Percentiles rank a stretch among this genome's conserved stretches.
Evolutionary conservation across 2,888 invertebrate species (phyloP).

Genomic region (Oscheius sp.): DNA sequence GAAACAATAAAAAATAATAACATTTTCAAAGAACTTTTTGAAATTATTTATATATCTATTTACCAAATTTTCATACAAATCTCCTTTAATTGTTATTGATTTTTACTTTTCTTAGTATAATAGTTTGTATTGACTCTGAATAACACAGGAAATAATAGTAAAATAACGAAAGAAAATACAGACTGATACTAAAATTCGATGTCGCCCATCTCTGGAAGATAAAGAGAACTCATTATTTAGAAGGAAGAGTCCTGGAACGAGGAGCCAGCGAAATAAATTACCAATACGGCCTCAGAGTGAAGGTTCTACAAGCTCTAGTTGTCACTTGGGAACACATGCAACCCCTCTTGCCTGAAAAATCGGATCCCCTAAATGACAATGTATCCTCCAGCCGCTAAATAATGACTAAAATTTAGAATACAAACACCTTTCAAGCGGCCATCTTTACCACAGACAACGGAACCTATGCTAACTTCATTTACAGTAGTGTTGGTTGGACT

Average conservation of each 20-base stretch:
- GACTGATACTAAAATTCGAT: too few species aligned
- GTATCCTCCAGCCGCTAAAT: not conserved
- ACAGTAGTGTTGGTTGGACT: conserved; percentile 70
- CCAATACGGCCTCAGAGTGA: conserved; percentile 66
- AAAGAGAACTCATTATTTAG: conserved; percentile 36
- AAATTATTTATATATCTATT: too few species aligned
- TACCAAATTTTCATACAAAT: too few species aligned
- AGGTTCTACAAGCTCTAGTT: conserved; percentile 48
- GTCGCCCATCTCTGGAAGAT: too few species aligned
- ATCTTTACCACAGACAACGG: conserved; percentile 68
- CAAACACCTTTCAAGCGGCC: conserved; percentile 70
- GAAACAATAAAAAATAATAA: too few species aligned
- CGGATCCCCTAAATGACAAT: conserved; percentile 16
- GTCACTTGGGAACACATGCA: conserved; percentile 71
- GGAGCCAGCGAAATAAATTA: conserved; percentile 70
- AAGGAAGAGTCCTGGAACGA: conserved; percentile 67
- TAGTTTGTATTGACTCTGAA: too few species aligned
- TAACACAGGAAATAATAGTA: too few species aligned
- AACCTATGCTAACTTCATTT: conserved; percentile 70
- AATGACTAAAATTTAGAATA: conserved; percentile 54
- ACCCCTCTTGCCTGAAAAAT: conserved; percentile 64
- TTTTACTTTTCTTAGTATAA: too few species aligned
- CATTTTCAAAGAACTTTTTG: too few species aligned
- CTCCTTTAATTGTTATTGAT: too few species aligned
- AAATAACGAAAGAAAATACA: too few species aligned